phyloP scores from a whole-genome alignment of 2,113 vertebrate species.

The Polypterus bichir region DNA sequence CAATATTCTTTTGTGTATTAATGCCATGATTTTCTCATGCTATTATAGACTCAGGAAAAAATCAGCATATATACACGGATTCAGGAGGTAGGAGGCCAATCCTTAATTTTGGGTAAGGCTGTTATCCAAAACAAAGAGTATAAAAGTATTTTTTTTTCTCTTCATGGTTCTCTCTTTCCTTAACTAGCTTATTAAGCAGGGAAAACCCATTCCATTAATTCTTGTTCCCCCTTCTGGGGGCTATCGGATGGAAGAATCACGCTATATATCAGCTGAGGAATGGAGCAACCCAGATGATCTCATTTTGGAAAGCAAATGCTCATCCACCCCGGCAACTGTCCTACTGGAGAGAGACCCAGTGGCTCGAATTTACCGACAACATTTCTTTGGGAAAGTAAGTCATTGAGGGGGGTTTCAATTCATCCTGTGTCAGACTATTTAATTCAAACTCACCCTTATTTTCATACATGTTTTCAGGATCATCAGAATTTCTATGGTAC shows the following conservation, averaged over 20 bases:
- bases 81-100: conserved; percentile 33
- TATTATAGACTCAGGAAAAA: conserved; percentile 40
- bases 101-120: background rate
- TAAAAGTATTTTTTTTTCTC: background rate
- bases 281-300: conserved; percentile 27
- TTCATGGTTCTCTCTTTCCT: background rate
- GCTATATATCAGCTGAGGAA: background rate
- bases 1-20: too few relatives aligned
- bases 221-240: conserved; percentile 65
- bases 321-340: conserved; percentile 46
- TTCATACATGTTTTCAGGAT: conserved; percentile 42
- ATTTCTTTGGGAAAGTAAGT: conserved; percentile 66
- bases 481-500: conserved; percentile 75
- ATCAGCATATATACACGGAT: conserved; percentile 45
- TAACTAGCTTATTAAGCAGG: conserved; percentile 50
- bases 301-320: conserved; percentile 40
- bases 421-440: background rate
- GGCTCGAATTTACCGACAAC: conserved; percentile 62
- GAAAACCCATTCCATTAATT: conserved; percentile 61
- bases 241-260: conserved; percentile 66
- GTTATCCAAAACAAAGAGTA: too few relatives aligned
- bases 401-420: background rate
- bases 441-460: conserved; percentile 9
- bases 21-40: conserved; percentile 16
- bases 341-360: conserved; percentile 71